These are phyloP conservation scores for Rhipidura dahli DNA, from an alignment of 2,113 vertebrate genomes.

Conservation along the genomic window DNA sequence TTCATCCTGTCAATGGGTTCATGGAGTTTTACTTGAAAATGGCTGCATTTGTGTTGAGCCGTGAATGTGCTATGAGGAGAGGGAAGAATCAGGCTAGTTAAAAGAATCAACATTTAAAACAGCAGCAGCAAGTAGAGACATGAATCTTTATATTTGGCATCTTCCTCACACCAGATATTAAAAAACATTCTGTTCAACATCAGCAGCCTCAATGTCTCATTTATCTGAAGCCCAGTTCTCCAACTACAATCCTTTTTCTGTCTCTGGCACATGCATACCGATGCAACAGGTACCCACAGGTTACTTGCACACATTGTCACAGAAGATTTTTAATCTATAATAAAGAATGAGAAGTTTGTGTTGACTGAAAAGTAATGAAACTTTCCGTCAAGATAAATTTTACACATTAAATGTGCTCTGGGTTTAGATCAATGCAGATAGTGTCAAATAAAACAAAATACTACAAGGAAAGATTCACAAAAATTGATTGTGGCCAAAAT, in stretches of 20 bases:
- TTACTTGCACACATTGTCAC: constrained; percentile 46
- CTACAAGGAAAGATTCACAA: constrained; percentile 82
- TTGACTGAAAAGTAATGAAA: constrained; percentile 77
- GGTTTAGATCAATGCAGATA: constrained; percentile 86
- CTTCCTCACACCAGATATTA: not conserved
- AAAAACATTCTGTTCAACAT: not conserved
- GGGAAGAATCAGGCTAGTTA: not conserved
- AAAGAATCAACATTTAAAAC: not conserved
- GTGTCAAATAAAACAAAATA: constrained; percentile 80
- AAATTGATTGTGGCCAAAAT: constrained; percentile 91
- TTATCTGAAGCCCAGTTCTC: constrained; percentile 24
- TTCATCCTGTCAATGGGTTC: not conserved
- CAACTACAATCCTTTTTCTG: constrained; percentile 11
- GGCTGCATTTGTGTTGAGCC: not conserved
- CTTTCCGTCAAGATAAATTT: constrained; percentile 84
- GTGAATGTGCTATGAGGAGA: not conserved
- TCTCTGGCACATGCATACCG: not conserved
- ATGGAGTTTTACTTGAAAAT: not conserved
- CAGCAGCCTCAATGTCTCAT: not conserved
- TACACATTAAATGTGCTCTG: constrained; percentile 75
- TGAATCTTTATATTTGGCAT: not conserved
- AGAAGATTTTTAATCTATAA: constrained; percentile 64
- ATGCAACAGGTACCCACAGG: constrained; percentile 30
- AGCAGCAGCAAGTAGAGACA: not conserved
- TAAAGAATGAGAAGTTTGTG: constrained; percentile 64